Percentiles rank a stretch among this genome's conserved stretches.
These are phyloP conservation scores for Trichonephila inaurata DNA, from an alignment of 1,140 invertebrate species.

Conservation along the genomic window DNA sequence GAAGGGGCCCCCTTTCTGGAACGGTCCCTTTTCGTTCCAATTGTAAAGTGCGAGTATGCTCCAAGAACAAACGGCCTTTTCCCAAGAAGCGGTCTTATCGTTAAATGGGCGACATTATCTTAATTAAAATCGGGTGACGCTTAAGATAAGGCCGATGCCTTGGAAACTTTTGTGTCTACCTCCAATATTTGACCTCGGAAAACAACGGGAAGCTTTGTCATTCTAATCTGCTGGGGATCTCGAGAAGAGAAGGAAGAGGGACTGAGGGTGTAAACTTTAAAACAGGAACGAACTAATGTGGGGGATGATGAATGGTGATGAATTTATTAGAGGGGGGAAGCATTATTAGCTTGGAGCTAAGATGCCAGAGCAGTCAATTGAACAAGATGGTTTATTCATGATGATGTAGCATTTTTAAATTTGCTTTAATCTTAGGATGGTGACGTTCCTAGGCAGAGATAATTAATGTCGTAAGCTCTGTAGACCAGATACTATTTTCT, in stretches of 20 bases:
- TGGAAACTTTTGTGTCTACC: not conserved
- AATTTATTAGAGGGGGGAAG: too few species aligned
- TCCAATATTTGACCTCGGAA: constrained; percentile 43
- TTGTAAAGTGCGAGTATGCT: not conserved
- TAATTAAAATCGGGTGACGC: constrained; percentile 49
- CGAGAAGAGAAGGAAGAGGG: not conserved
- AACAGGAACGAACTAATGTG: not conserved
- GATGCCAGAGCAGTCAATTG: too few species aligned
- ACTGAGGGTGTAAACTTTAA: not conserved
- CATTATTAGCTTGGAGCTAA: too few species aligned
- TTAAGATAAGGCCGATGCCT: not conserved
- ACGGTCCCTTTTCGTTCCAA: not conserved
- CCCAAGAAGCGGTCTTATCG: not conserved
- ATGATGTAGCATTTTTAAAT: too few species aligned
- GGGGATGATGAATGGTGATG: not conserved
- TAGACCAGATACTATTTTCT: too few species aligned
- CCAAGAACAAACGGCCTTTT: not conserved
- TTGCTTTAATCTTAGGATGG: too few species aligned
- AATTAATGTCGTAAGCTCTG: too few species aligned
- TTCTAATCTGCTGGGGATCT: not conserved
- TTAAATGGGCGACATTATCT: constrained; percentile 38
- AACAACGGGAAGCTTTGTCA: constrained; percentile 1
- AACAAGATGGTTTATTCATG: too few species aligned
- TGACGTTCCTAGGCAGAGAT: too few species aligned
- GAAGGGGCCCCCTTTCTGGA: too few species aligned